Evolutionary conservation across 2,113 vertebrate species (phyloP), one percentile per base, ranked within the genome.

Genomic region (Lota lota): DNA sequence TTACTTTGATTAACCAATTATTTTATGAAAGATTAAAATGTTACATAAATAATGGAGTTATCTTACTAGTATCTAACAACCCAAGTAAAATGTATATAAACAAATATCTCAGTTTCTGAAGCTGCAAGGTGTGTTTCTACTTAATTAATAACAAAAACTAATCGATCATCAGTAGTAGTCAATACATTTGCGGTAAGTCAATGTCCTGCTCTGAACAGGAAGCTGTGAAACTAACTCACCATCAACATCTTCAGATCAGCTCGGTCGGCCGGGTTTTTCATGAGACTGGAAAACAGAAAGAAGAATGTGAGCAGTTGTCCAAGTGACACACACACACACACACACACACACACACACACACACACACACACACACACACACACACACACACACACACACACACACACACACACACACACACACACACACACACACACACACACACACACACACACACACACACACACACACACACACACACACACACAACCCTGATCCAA

Each of bases 231-330:
- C 61, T 19, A 53, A 53, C 94, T 91, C 67, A 97, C 95, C 93
- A 92, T 95, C 80, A 97, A 83, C 93, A 94, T 95, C 90, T 96
- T 96, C 80, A 97, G 91, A 71, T 97, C 95, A 1, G 95, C 95
- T 47, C 95, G 85, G 70, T 97, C 95, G 2, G 95, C 94, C 10
- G 95, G 95, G 79, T 96, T 96, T 84, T 96, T 97, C 78, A 97
- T 94, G 82, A 97, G 93, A 91, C 95, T 97, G 64, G 78, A 67
- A 62, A 33, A 36, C 51, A 76, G 24, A 79, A 24, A 63, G 20
- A 7, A 62, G n/a, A 10, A 6, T 56, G 18, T 14, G 53, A 17
- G 17, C 16, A 56, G 53, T 56, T 56, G 53, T 56, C 53, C n/a
- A 56, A 56, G 10, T 14, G 4, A 56, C 53, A 56, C 17, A 56